phyloP scores from a whole-genome alignment of 2,888 invertebrate species.

The Charanyca ferruginea region DNA sequence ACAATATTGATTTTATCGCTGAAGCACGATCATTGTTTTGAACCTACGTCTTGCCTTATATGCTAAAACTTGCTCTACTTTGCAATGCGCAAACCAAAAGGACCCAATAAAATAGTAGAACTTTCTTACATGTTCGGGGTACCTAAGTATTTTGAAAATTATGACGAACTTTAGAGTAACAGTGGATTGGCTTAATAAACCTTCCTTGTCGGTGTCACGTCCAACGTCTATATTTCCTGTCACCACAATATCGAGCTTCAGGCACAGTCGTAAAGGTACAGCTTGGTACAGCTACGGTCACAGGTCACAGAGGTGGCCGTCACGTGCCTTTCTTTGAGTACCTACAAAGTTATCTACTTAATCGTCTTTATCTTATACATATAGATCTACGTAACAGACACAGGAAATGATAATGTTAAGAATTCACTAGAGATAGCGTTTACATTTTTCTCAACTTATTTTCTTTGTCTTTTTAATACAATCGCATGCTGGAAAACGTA shows the following conservation, averaged over 20 bases:
- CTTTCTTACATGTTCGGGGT: too few species aligned
- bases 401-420: conserved; percentile 16
- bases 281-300: too few species aligned
- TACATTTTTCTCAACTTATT: neutral
- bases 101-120: too few species aligned
- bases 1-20: conserved; percentile 1
- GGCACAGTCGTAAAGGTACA: too few species aligned
- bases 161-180: too few species aligned
- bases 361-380: conserved; percentile 12
- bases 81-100: too few species aligned
- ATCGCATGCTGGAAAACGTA: too few species aligned
- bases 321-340: neutral
- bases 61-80: too few species aligned
- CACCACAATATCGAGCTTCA: neutral
- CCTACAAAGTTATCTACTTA: conserved; percentile 5
- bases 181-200: neutral
- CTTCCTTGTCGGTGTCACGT: neutral
- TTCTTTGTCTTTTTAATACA: neutral
- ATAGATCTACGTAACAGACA: neutral
- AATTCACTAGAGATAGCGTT: conserved; percentile 4
- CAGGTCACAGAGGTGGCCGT: neutral
- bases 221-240: neutral
- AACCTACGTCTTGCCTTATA: neutral
- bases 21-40: conserved; percentile 5
- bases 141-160: too few species aligned